phyloP scores from a whole-genome alignment of 2,888 invertebrate genomes.

The Ametastegia equiseti region DNA sequence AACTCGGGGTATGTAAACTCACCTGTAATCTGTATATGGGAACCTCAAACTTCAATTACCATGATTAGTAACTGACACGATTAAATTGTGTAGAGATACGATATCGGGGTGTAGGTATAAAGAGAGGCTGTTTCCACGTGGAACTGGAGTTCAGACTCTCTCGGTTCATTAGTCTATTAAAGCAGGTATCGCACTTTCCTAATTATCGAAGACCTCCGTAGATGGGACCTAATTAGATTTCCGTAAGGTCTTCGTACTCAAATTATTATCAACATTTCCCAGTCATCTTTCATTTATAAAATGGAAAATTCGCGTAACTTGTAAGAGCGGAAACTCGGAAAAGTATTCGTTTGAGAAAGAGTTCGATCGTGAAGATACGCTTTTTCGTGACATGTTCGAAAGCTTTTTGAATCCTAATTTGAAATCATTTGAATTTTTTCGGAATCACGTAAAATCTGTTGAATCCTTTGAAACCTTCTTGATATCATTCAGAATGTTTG shows the following conservation, averaged over 20 bases:
- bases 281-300: neutral
- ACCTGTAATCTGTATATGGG: neutral
- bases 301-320: neutral
- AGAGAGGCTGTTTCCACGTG: neutral
- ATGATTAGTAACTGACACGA: neutral
- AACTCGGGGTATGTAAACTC: neutral
- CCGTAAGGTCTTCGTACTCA: neutral
- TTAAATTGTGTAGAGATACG: constrained; percentile 6
- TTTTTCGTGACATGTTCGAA: no score
- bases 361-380: no score
- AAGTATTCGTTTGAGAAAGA: no score
- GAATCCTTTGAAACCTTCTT: no score
- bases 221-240: neutral
- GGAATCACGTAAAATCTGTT: no score
- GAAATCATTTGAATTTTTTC: no score
- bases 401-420: no score
- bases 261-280: neutral
- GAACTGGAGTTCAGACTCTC: neutral
- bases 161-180: constrained; percentile 9
- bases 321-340: neutral
- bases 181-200: neutral
- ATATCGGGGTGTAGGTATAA: neutral
- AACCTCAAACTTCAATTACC: constrained; percentile 7
- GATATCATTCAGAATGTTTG: no score
- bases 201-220: neutral